Evolutionary conservation across 2,888 invertebrate species (phyloP), one percentile per base, ranked within the genome.

Genomic region (Hofmannophila pseudospretella): DNA sequence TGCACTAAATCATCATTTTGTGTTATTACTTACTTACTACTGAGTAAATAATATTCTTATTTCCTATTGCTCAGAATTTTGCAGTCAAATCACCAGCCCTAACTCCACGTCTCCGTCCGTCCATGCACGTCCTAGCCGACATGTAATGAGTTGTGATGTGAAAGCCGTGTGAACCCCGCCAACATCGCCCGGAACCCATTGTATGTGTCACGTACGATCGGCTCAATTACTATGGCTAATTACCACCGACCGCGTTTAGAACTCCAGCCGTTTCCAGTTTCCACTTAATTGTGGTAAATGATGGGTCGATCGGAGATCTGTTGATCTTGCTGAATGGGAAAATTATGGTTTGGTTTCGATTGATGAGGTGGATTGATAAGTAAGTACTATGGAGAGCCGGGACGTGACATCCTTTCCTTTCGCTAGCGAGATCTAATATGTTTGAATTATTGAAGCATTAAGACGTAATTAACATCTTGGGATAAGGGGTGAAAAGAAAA

Each of bases 141-240:
- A 58, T 49, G 64, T 72, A 77, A 78, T 80, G 68, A 60, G 43
- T 66, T 63, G 80, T 67, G 80, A 82, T 63, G 80, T 67, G 80
- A 82, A 81, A 80, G 76, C 64, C 70, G 69, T 78, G 81, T 67
- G 79, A 82, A 80, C 70, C n/a, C 54, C 57, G 45, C 40, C 50
- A 45, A 47, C 58, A 54, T 59, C 50, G 57, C 45, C 40, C 46
- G 46, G 43, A 68, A 58, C 58, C 67, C 61, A 75, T 79, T 79
- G 76, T 78, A 57, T 50, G 54, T 53, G 61, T 65, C 68, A 66
- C 68, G 65, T 69, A 64, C 65, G 51, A 64, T 65, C 56, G 49
- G 58, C 47, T 62, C 70, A 68, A 73, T 77, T 72, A 74, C 66
- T 62, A 56, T 19, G 9, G 16, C 30, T 36, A 36, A 36, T 36